A percentile compares a stretch with the other conserved stretches of the same genome.
Conservation (phyloP, 2,888 invertebrate genomes). For the Diachrysia chrysitis region DNA sequence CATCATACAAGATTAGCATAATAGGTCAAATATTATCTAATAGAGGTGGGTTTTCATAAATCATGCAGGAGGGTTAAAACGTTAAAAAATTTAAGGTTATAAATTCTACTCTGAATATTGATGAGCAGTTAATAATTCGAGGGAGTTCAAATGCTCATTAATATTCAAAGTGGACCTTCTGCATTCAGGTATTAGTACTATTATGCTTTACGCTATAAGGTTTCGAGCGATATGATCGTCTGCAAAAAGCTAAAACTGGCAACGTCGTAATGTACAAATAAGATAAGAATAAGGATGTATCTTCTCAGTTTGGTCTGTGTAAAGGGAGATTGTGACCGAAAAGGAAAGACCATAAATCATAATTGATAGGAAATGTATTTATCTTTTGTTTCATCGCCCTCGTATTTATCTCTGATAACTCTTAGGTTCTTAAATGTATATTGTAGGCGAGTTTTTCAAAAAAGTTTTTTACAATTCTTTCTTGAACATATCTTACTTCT, state of each 20-base stretch:
- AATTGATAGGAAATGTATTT: neutral
- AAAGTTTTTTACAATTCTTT: too few relatives aligned
- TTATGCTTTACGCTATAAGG: constrained; percentile 14
- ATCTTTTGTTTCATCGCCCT: neutral
- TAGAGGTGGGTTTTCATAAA: too few relatives aligned
- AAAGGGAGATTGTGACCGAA: neutral
- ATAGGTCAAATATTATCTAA: neutral
- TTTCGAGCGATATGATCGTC: constrained; percentile 32
- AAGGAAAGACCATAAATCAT: neutral
- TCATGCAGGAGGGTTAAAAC: too few relatives aligned
- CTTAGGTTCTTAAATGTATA: too few relatives aligned
- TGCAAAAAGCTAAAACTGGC: constrained; percentile 12
- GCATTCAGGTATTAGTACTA: neutral
- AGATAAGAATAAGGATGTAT: constrained; percentile 19
- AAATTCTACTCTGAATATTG: too few relatives aligned
- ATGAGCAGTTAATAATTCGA: too few relatives aligned
- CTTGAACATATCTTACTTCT: too few relatives aligned
- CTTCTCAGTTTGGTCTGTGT: constrained; percentile 17
- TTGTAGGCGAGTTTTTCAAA: too few relatives aligned
- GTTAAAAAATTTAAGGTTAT: too few relatives aligned
- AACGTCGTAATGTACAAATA: constrained; percentile 17
- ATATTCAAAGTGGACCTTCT: constrained; percentile 26
- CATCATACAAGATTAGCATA: too few relatives aligned
- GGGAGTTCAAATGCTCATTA: neutral
- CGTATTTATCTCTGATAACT: neutral